Evolutionary conservation across 1,140 invertebrate genomes (phyloP).

Genomic region (Potamilus streckersoni): DNA sequence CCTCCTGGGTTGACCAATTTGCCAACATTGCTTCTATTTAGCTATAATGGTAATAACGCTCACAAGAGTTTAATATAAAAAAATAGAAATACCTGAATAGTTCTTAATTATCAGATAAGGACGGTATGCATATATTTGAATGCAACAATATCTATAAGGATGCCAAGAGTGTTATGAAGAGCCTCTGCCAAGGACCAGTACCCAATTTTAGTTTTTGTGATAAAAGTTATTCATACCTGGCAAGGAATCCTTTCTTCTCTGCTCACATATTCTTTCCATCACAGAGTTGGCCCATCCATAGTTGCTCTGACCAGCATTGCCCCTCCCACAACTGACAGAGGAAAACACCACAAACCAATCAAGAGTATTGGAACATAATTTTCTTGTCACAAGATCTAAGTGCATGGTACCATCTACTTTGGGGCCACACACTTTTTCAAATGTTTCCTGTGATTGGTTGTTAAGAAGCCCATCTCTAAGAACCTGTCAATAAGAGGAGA

Average conservation of each 20-base stretch:
- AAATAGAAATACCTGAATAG: too few relatives aligned
- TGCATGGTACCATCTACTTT: conserved; percentile 78
- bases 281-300: conserved; percentile 96
- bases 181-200: too few relatives aligned
- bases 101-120: too few relatives aligned
- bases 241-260: conserved; percentile 80
- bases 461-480: conserved; percentile 89
- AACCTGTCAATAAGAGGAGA: conserved; percentile 66
- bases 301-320: conserved; percentile 94
- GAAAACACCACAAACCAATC: conserved; percentile 94
- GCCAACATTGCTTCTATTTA: too few relatives aligned
- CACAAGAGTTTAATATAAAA: too few relatives aligned
- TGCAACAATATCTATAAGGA: too few relatives aligned
- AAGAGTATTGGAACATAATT: conserved; percentile 74
- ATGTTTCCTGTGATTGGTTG: conserved; percentile 86
- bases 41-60: too few relatives aligned
- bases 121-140: too few relatives aligned
- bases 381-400: conserved; percentile 80
- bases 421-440: conserved; percentile 75
- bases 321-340: conserved; percentile 92
- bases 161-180: too few relatives aligned
- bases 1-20: too few relatives aligned
- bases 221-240: conserved; percentile 70
- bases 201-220: not conserved
- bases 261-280: conserved; percentile 95